These are phyloP conservation scores for Augochlorella aurata DNA, from an alignment of 2,888 invertebrate species.

Conservation along the genomic window DNA sequence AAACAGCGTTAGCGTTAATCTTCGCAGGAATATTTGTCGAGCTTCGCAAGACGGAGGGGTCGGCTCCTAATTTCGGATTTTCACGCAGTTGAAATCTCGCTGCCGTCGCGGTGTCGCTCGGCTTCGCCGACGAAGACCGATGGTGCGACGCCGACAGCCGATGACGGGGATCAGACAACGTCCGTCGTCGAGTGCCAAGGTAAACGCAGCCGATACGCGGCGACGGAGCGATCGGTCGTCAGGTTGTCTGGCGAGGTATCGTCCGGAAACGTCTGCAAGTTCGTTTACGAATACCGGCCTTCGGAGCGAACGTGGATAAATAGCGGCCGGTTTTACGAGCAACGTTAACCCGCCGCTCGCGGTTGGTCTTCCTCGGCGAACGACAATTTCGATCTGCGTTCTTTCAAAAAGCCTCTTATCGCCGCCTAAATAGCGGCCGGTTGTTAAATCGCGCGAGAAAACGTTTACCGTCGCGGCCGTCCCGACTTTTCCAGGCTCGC, in stretches of 20 bases:
- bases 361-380: conserved; percentile 21
- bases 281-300: conserved; percentile 41
- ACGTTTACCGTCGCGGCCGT: not conserved
- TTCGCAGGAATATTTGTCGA: too few species aligned
- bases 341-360: conserved; percentile 22
- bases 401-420: conserved; percentile 40
- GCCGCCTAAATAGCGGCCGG: conserved; percentile 20
- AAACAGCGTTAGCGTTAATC: too few species aligned
- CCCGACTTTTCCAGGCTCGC: not conserved
- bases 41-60: too few species aligned
- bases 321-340: conserved; percentile 53
- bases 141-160: not conserved
- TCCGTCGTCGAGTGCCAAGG: not conserved
- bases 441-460: conserved; percentile 11
- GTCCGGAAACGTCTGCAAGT: conserved; percentile 17
- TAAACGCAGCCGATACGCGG: conserved; percentile 34
- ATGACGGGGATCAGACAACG: not conserved
- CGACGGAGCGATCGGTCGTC: conserved; percentile 37
- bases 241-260: conserved; percentile 50
- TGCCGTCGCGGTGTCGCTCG: not conserved
- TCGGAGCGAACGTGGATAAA: conserved; percentile 50
- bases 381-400: conserved; percentile 51
- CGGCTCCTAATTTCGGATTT: too few species aligned
- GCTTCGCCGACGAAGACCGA: not conserved
- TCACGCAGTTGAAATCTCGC: too few species aligned